Conservation (phyloP, 1,140 invertebrate species). For the Paramacrobiotus metropolitanus region DNA sequence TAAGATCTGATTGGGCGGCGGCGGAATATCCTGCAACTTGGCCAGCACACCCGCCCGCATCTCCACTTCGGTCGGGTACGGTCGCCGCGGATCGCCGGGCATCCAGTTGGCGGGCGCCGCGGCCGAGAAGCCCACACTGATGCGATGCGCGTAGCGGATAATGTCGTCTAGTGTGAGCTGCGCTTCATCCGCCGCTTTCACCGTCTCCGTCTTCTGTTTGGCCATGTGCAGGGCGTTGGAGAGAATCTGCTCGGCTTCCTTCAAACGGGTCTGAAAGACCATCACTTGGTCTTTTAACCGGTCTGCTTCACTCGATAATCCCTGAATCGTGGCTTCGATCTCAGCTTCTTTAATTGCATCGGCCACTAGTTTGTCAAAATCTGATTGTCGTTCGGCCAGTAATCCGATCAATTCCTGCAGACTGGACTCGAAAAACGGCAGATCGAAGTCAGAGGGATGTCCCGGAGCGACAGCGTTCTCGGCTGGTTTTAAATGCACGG, state of each 20-base stretch:
- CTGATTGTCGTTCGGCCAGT: neutral
- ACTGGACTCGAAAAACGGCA: too few species aligned
- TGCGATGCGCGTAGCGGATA: slow-evolving; percentile 12
- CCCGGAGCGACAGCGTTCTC: neutral
- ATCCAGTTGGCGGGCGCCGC: slow-evolving; percentile 13
- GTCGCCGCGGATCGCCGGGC: slow-evolving; percentile 12
- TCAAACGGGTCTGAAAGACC: neutral
- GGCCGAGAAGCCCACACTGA: slow-evolving; percentile 12
- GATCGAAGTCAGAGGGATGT: neutral
- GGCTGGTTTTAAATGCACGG: neutral
- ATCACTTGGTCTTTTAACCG: neutral
- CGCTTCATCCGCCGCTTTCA: slow-evolving; percentile 13
- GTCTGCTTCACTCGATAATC: neutral
- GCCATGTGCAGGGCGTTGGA: slow-evolving; percentile 6
- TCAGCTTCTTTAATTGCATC: neutral
- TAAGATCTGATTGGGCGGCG: neutral
- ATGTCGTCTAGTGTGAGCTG: slow-evolving; percentile 12
- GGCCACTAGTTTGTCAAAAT: neutral
- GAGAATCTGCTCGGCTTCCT: neutral
- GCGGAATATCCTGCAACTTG: neutral
- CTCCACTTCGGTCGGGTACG: slow-evolving; percentile 13
- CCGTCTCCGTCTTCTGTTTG: slow-evolving; percentile 13
- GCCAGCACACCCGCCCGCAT: neutral
- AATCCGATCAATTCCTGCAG: neutral
- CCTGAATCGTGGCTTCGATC: neutral